Conservation (phyloP, 2,797 vertebrate genomes). For the Alca torda region DNA sequence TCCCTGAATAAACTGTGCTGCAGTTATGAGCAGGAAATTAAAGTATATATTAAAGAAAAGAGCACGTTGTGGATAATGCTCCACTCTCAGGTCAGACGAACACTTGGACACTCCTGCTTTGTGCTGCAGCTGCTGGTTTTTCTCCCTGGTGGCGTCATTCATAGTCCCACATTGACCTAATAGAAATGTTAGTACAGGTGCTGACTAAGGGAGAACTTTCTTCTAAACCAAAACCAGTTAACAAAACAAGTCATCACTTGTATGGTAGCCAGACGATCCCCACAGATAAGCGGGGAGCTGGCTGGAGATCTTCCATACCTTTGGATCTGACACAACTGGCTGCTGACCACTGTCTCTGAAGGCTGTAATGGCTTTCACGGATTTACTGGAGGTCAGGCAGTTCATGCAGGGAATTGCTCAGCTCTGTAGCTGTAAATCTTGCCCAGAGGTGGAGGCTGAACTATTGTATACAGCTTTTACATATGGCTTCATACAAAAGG, state of each 20-base stretch:
- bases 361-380: not conserved
- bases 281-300: not conserved
- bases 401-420: not conserved
- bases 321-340: not conserved
- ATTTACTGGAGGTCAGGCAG: not conserved
- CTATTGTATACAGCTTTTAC: not conserved
- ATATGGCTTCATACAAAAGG: not conserved
- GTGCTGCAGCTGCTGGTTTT: not conserved
- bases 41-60: slow-evolving; percentile 1
- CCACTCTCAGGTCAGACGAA: not conserved
- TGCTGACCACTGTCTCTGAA: not conserved
- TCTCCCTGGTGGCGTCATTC: not conserved
- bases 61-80: not conserved
- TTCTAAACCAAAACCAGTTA: not conserved
- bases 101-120: not conserved
- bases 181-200: not conserved
- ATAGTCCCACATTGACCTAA: not conserved
- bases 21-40: slow-evolving; percentile 30
- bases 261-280: not conserved
- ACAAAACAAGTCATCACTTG: not conserved
- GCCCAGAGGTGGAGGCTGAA: not conserved
- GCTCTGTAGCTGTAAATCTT: not conserved
- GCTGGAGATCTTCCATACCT: not conserved
- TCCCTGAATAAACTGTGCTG: not conserved
- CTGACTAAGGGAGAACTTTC: not conserved